These are phyloP conservation scores for Sphaeridia pumilis DNA, from an alignment of 2,888 invertebrate genomes.

Conservation along the genomic window DNA sequence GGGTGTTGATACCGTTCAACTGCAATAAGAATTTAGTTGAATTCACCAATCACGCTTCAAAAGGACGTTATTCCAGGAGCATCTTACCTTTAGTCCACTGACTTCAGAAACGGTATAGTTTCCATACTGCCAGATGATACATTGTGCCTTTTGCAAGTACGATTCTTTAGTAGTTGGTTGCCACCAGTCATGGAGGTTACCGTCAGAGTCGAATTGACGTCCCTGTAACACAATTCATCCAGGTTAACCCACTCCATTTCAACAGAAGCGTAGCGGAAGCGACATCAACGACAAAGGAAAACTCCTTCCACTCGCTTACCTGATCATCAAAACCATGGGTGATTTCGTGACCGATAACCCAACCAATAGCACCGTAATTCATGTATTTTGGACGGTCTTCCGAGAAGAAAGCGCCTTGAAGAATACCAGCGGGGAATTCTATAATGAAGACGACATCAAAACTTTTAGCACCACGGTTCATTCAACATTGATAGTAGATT, in stretches of 20 bases:
- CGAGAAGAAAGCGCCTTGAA: conserved; percentile 83
- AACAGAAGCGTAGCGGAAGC: no score
- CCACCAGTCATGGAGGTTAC: conserved; percentile 92
- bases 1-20: conserved; percentile 66
- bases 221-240: no score
- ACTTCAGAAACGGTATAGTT: conserved; percentile 74
- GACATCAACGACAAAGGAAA: no score
- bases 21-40: no score
- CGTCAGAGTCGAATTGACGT: conserved; percentile 80
- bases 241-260: no score
- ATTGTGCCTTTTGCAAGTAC: conserved; percentile 71
- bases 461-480: no score
- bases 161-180: conserved; percentile 65
- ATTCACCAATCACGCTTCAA: no score
- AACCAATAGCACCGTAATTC: conserved; percentile 85
- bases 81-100: conserved; percentile 54
- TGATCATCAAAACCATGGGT: conserved; percentile 66
- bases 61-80: no score
- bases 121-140: conserved; percentile 86
- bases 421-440: conserved; percentile 89
- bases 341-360: conserved; percentile 79
- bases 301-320: no score
- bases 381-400: conserved; percentile 78
- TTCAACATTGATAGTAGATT: no score
- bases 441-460: no score